phyloP scores from a whole-genome alignment of 2,113 vertebrate species.

The Brachypodius melanocephalos region DNA sequence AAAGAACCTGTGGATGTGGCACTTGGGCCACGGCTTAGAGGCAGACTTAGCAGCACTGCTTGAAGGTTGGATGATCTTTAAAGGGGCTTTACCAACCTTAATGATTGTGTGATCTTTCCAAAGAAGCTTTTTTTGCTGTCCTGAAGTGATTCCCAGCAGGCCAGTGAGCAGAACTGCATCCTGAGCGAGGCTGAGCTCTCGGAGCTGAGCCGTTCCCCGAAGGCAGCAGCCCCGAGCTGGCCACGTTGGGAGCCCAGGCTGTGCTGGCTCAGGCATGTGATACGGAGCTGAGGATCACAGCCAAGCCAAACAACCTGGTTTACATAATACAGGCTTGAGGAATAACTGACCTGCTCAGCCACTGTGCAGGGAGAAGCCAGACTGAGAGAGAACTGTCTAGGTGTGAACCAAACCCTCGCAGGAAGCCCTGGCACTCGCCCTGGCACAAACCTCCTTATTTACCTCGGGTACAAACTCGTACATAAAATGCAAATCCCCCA shows the following conservation, averaged over 20 bases:
- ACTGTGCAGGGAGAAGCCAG: not conserved
- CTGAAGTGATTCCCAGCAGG: not conserved
- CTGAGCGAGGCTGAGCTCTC: not conserved
- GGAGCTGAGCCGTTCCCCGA: not conserved
- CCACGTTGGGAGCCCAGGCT: not conserved
- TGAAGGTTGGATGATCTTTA: not conserved
- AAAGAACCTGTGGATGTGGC: not conserved
- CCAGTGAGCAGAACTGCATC: not conserved
- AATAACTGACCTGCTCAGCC: conserved; percentile 16
- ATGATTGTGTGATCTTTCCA: not conserved
- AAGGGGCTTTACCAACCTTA: not conserved
- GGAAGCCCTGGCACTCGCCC: not conserved
- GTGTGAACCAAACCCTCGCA: not conserved
- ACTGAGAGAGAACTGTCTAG: conserved; percentile 43
- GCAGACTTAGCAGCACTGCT: fast-evolving
- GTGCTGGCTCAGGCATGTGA: not conserved
- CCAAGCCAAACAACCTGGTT: conserved; percentile 45
- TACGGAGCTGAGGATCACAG: not conserved
- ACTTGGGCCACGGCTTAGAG: too few species aligned
- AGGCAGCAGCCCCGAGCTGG: not conserved
- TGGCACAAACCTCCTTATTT: not conserved
- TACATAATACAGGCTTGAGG: conserved; percentile 1
- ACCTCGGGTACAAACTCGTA: not conserved
- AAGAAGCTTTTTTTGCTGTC: not conserved
- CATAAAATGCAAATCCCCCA: not conserved